Percentiles rank a stretch among this genome's conserved stretches.
Evolutionary conservation across 53 echinoderm and acorn worm species (phyloP).

Genomic region (Luidia sarsii): DNA sequence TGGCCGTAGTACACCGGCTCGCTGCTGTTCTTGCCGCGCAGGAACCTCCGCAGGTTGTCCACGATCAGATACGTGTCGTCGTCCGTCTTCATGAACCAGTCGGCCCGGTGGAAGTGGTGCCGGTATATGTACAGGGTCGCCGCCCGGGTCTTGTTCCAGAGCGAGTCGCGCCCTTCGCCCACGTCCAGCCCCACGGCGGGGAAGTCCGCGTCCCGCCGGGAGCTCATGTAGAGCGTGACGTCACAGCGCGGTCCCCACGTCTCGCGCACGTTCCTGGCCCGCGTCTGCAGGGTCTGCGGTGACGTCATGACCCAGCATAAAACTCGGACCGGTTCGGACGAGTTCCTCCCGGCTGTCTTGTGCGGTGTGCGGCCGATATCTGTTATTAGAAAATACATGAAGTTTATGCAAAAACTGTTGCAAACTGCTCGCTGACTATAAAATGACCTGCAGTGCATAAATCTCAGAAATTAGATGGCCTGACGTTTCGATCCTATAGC

Average conservation of each 20-base stretch:
- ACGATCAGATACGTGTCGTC: constrained; percentile 60
- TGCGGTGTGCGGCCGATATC: no score
- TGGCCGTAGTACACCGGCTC: constrained; percentile 33
- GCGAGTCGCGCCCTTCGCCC: constrained; percentile 17
- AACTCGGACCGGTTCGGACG: not conserved
- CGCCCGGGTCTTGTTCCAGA: constrained; percentile 43
- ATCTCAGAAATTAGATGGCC: no score
- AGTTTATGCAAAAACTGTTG: no score
- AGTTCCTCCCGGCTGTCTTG: no score
- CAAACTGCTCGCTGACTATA: no score
- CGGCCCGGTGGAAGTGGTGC: constrained; percentile 31
- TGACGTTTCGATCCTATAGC: no score
- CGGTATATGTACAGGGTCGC: constrained; percentile 40
- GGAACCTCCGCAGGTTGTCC: constrained; percentile 49
- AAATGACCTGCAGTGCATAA: no score
- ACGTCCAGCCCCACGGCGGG: constrained; percentile 24
- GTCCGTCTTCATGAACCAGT: constrained; percentile 60
- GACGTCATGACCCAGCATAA: constrained; percentile 62
- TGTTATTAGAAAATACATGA: no score
- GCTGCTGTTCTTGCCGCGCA: constrained; percentile 41
- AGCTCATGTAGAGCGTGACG: constrained; percentile 43
- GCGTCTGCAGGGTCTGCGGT: constrained; percentile 10
- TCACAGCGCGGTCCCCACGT: constrained; percentile 55
- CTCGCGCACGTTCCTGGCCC: constrained; percentile 1
- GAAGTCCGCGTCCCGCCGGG: not conserved